Evolutionary conservation across 1,140 invertebrate genomes (phyloP), one percentile per base, ranked within the genome.

Genomic region (Cotesia typhae): DNA sequence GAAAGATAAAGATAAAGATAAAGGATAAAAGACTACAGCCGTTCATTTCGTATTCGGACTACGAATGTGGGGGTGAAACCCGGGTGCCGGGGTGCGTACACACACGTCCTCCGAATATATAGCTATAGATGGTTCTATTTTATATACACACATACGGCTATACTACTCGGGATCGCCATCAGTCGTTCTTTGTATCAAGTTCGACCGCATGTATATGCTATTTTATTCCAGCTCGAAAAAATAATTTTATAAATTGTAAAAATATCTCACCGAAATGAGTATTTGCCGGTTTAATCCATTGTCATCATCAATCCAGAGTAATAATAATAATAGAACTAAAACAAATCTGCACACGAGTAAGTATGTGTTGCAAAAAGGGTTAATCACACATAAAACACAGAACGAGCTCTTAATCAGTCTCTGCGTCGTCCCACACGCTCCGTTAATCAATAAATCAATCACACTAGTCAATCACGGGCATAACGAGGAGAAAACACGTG

Each of bases 1-100:
- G 36, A 47, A 41, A 67, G 51, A 67, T 67, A 67, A 67, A 67
- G 51, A 67, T 67, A 67, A 67, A 67, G 66, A 51, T 67, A 17
- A 14, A 37, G 7, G 37, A 17, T 36, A 17, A 37, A 28, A 67
- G 38, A 51, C 55, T 57, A 65, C 71, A 72, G 71, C 71, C 71
- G 71, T 72, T 75, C 74, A 73, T 75, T 75, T 75, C 68, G 71
- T 75, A 75, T 75, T 73, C 74, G 74, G 74, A 66, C 69, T 75
- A 75, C 74, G 71, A 75, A 71, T 74, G 73, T 64, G 52, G 64
- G 73, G 73, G 66, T 60, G 53, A 67, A 66, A 57, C 63, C 52
- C 41, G 70, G 67, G 55, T 72, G 41, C 67, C n/a, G 20, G 59
- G 51, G 55, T 72, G 47, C 47, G 47, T 67, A 59, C 28, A 72